These are phyloP conservation scores for Lithobates pipiens DNA, from an alignment of 2,797 vertebrate genomes.

Conservation along the genomic window DNA sequence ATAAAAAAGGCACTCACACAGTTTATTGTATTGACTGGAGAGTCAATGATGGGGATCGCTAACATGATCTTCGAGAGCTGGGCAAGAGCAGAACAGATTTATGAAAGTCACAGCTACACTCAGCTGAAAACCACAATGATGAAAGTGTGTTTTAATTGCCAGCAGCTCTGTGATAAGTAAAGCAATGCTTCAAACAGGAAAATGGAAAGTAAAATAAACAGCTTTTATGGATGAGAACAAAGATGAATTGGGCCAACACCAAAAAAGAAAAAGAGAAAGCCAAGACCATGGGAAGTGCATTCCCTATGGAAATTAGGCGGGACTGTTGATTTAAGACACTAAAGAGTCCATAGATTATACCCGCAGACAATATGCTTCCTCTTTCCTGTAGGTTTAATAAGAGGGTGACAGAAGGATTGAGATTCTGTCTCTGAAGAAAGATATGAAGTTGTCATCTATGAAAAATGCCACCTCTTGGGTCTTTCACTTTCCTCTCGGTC, in stretches of 20 bases:
- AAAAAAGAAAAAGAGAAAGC: slow-evolving; percentile 45
- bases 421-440: slow-evolving; percentile 35
- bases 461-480: slow-evolving; percentile 24
- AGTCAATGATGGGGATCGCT: slow-evolving; percentile 1
- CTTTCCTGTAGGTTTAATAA: slow-evolving; percentile 52
- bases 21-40: not conserved
- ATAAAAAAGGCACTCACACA: not conserved
- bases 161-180: slow-evolving; percentile 36
- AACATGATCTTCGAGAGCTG: slow-evolving; percentile 12
- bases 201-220: slow-evolving; percentile 59
- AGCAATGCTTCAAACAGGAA: slow-evolving; percentile 38
- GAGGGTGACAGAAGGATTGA: slow-evolving; percentile 50
- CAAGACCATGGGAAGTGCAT: slow-evolving; percentile 37
- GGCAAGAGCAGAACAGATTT: slow-evolving; percentile 10
- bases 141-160: slow-evolving; percentile 48
- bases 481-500: slow-evolving; percentile 3
- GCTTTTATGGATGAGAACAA: slow-evolving; percentile 48
- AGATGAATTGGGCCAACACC: slow-evolving; percentile 52
- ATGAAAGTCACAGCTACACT: slow-evolving; percentile 5
- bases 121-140: slow-evolving; percentile 24
- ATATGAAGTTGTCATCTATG: slow-evolving; percentile 34
- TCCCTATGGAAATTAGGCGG: slow-evolving; percentile 53
- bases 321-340: slow-evolving; percentile 56
- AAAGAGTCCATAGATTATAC: slow-evolving; percentile 48
- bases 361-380: slow-evolving; percentile 52